Evolutionary conservation across 2,888 invertebrate genomes (phyloP), one percentile per base, ranked within the genome.

Genomic region (Unio pictorum): DNA sequence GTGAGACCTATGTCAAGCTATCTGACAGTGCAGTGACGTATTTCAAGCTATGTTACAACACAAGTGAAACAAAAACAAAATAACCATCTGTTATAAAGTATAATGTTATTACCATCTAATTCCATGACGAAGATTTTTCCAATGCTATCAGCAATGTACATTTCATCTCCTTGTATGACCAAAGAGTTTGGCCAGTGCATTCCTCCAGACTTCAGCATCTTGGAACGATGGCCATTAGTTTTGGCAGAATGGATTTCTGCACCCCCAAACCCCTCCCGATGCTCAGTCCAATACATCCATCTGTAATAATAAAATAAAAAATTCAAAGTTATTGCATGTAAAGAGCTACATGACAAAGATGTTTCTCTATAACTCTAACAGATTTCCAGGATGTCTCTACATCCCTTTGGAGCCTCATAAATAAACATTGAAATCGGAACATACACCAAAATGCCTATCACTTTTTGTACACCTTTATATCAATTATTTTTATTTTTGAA

Each of bases 281-380:
- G 80, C 71, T 87, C 86, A 4, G 82, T 83, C 85, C 86, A 87
- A 68, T 82, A 85, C 64, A 87, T 65, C 74, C 79, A 76, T 64
- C 87, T 87, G 64, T 23, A 64, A 68, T 45, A 20, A 67, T 20
- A 72, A 34, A 45, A 20, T 61, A 8, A 28, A 62, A 26, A 62
- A 26, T 62, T 23, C 18, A 17, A 11, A 23, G 11, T 23, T 23
- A 59, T 59, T 26, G 15, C 26, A 59, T 23, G 26, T 59, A 15
- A 6, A 28, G 8, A 28, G 23, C 18, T 15, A n/a, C 8, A 20
- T 23, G 26, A 28, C 3, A 26, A 61, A 61, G 18, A 61, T 23
- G 26, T 18, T 3, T 18, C 23, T 26, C 18, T 61, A 8, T 61
- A 3, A 61, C 4, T 61, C 18, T 4, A 26, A 3, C 26, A 30